Evolutionary conservation across 2,797 vertebrate genomes (phyloP), one percentile per base, ranked within the genome.

Genomic region (Hippoglossus hippoglossus): DNA sequence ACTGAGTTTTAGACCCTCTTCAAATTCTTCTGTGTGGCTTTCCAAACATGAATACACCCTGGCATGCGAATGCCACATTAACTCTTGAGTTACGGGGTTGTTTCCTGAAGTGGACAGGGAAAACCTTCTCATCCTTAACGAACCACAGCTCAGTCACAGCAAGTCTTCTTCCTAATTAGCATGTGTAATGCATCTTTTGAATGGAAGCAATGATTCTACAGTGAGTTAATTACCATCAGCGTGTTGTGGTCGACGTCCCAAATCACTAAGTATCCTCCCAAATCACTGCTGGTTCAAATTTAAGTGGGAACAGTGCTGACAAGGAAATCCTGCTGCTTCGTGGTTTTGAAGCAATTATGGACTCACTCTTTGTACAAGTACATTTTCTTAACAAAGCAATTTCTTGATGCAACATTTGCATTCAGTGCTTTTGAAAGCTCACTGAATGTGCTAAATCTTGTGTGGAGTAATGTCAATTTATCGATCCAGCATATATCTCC

Each of bases 121-220:
- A 68, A 68, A 63, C 59, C 5, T 63, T 52, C 65, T 63, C 61
- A 57, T 31, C 50, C 58, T 13, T 49, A 63, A 51, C 59, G 56
- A 63, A 54, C 66, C 52, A 68, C 59, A 31, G 57, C 52, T 54
- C 46, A 24, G 51, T 58, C 54, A 41, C 28, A n/a, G 9, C 44
- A 59, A 46, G 50, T 53, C 46, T 10, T 41, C 55, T n/a, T 51
- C 51, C 15, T 66, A 66, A 71, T 66, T 21, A 62, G 47, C 24
- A 13, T 54, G 65, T 39, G 69, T 39, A 12, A 12, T 39, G 36
- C 12, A 39, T 13, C 36, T 39, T 39, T 39, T 39, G 13, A 24
- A 21, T 25, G 58, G 73, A 67, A 60, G 49, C 19, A 49, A 36
- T 53, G 6, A 25, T 63, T 28, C 58, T 34, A 67, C 61, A 50